Evolutionary conservation across 2,888 invertebrate species (phyloP).

Genomic region (Habrosyne pyritoides): DNA sequence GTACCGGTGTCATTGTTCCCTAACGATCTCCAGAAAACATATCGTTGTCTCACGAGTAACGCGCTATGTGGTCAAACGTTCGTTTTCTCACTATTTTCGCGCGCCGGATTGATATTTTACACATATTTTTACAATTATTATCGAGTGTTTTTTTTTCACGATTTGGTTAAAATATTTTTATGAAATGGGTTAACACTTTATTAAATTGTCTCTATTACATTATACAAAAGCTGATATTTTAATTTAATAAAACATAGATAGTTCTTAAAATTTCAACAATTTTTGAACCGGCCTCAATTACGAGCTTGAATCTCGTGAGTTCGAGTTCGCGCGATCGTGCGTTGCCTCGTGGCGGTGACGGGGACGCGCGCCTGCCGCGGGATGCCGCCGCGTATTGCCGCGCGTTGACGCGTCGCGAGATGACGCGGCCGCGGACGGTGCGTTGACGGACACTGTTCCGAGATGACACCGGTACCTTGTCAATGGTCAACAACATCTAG

Average conservation of each 20-base stretch:
- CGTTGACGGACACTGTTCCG: neutral
- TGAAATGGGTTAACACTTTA: no score
- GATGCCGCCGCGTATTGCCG: conserved; percentile 3
- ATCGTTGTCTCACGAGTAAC: neutral
- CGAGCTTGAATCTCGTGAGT: neutral
- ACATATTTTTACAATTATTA: neutral
- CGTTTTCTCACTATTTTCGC: neutral
- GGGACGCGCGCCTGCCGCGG: neutral
- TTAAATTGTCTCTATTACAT: no score
- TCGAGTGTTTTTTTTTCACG: no score
- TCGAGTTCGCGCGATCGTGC: neutral
- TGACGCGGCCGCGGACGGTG: neutral
- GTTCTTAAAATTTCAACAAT: neutral
- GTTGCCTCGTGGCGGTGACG: neutral
- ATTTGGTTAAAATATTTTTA: neutral
- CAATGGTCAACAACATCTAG: no score
- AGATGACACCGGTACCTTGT: neutral
- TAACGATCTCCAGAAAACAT: neutral
- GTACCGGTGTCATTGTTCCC: neutral
- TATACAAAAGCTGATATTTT: no score
- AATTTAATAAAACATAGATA: no score
- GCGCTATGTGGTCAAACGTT: neutral
- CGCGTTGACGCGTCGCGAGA: neutral
- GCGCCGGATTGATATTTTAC: neutral
- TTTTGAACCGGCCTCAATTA: neutral